Conservation (phyloP, 64 coral and sea anemone species). For the Stichodactyla mertensii region DNA sequence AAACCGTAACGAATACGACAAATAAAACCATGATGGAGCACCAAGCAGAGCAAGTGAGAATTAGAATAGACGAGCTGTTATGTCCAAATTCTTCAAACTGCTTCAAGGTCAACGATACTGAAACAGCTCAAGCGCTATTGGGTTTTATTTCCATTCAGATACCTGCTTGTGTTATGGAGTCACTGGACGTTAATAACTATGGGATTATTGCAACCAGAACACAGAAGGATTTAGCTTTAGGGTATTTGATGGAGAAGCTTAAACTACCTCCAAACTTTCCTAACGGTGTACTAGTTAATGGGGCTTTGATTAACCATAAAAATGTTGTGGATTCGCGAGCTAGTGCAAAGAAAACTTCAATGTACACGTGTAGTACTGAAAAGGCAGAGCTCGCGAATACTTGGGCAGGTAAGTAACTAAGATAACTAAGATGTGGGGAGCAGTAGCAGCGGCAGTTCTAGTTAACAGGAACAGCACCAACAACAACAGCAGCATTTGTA, state of each 20-base stretch:
- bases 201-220: constrained; percentile 12
- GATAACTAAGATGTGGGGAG: too few relatives aligned
- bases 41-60: background rate
- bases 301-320: background rate
- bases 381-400: background rate
- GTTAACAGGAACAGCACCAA: background rate
- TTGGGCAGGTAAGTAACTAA: constrained; percentile 33
- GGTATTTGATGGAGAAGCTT: constrained; percentile 36
- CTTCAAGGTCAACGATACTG: background rate
- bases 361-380: constrained; percentile 34
- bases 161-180: background rate
- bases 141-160: background rate
- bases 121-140: background rate
- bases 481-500: background rate
- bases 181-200: constrained; percentile 29
- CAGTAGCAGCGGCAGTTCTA: too few relatives aligned
- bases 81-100: constrained; percentile 1
- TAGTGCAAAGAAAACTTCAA: background rate
- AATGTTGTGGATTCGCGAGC: background rate
- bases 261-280: background rate
- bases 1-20: background rate
- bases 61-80: background rate
- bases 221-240: constrained; percentile 26
- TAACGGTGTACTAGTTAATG: constrained; percentile 16
- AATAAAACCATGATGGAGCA: background rate